A percentile compares a stretch with the other conserved stretches of the same genome.
These are phyloP conservation scores for Hipposideros larvatus DNA, from an alignment of 2,797 vertebrate genomes.

Conservation along the genomic window DNA sequence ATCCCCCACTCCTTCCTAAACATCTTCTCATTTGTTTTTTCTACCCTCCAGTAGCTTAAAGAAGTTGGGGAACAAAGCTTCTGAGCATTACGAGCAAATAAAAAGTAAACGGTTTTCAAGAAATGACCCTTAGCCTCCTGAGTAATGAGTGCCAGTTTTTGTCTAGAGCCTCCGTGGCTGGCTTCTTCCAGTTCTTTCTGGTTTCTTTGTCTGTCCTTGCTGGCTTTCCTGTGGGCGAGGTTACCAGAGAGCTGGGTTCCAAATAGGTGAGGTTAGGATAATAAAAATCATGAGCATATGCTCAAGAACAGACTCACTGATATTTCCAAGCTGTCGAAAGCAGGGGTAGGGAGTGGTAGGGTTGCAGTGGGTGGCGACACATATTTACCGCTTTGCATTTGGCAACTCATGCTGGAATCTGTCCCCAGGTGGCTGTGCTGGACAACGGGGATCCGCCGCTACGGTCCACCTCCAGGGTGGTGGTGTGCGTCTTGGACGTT, in stretches of 20 bases:
- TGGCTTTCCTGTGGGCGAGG: not conserved
- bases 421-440: constrained; percentile 93
- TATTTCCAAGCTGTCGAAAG: not conserved
- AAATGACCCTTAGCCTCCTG: not conserved
- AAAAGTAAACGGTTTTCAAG: not conserved
- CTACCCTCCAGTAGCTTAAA: constrained; percentile 1
- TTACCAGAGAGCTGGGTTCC: constrained; percentile 20
- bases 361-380: not conserved
- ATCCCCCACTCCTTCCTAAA: not conserved
- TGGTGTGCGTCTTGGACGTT: constrained; percentile 93
- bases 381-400: not conserved
- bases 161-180: not conserved
- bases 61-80: not conserved
- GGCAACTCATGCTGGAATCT: constrained; percentile 28
- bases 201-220: constrained; percentile 23
- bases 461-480: constrained; percentile 93
- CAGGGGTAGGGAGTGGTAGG: too few relatives aligned
- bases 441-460: constrained; percentile 93
- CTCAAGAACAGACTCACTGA: not conserved
- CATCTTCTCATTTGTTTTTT: not conserved
- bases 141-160: not conserved
- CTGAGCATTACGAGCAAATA: not conserved
- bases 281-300: not conserved
- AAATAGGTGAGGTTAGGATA: constrained; percentile 33
- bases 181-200: constrained; percentile 34